Base-by-base conservation (phyloP, 2,797 vertebrate genomes). In the Enteromius trimaculatus region DNA sequence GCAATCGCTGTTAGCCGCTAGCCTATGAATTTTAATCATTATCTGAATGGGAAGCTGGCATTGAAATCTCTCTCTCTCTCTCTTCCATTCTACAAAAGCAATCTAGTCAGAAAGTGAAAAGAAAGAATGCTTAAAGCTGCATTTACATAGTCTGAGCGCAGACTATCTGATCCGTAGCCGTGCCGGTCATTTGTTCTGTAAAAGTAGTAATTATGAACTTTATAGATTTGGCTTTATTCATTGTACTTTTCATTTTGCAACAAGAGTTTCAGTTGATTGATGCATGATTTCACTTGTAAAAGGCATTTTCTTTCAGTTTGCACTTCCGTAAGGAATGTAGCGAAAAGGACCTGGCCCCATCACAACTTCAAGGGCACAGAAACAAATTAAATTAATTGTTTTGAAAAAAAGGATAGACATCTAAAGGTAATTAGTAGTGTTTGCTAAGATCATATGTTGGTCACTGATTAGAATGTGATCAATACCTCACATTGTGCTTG, bases 11-110 rank as follows among this genome's bases (percentile, higher is more conserved):
- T 94, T 94, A 93, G 94, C 92, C 91, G 93, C 94, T 92, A 96
- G 94, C 94, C 96, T 95, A 96, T 97, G 96, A 96, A 97, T 98
- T 98, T 97, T 97, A 97, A 98, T 96, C 96, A 96, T 93, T 94
- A 95, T 95, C 92, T 95, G 95, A 97, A 96, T 95, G 94, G 96
- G 95, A 94, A 96, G 93, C 92, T 93, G 92, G 92, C 92, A 83
- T 85, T 87, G 82, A 34, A 53, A 80, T 75, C 66, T 82, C 70
- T 83, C 37, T 68, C 51, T 76, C 21, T 88, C 75, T 79, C 81
- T 39, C 71, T 82, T 70, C 80, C 23, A 58, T 47, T 79, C 26
- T 88, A 26, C 65, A 44, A 77, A 64, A 77, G 42, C 76, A 77
- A 69, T 85, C 68, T 58, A 71, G 70, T 77, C 14, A 26, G 65